phyloP scores from a whole-genome alignment of 30 jellyfish, hydroid and myxozoan species.

The Aurelia aurita complex sp. Pacific region DNA sequence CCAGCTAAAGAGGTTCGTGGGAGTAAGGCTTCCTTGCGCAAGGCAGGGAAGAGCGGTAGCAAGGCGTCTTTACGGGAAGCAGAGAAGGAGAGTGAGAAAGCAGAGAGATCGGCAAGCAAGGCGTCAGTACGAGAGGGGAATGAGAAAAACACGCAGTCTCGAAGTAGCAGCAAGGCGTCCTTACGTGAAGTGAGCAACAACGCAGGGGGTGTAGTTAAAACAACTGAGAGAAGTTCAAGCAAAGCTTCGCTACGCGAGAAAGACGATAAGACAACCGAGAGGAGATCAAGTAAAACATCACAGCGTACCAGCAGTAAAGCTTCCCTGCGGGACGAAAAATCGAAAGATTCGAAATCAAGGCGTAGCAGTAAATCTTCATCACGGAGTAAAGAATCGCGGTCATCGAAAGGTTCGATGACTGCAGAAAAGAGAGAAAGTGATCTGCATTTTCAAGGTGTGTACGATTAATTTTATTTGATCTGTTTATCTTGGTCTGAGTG shows the following conservation, averaged over 20 bases:
- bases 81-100: no score
- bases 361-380: slow-evolving; percentile 11
- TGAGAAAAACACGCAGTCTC: neutral
- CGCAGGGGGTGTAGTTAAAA: neutral
- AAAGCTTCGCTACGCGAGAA: neutral
- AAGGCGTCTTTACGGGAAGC: neutral
- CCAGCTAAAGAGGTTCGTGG: no score
- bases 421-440: neutral
- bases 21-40: neutral
- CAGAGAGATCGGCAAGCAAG: neutral
- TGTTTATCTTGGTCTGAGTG: no score
- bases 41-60: neutral
- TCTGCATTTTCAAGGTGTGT: slow-evolving; percentile 29
- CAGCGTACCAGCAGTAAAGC: slow-evolving; percentile 20
- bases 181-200: no score
- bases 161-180: neutral
- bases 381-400: slow-evolving; percentile 27
- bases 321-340: neutral
- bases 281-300: neutral
- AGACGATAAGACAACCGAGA: neutral
- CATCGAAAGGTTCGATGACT: neutral
- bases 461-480: neutral
- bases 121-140: neutral
- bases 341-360: neutral
- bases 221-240: neutral